phyloP scores from a whole-genome alignment of 1,140 invertebrate genomes.

The Spodoptera frugiperda region DNA sequence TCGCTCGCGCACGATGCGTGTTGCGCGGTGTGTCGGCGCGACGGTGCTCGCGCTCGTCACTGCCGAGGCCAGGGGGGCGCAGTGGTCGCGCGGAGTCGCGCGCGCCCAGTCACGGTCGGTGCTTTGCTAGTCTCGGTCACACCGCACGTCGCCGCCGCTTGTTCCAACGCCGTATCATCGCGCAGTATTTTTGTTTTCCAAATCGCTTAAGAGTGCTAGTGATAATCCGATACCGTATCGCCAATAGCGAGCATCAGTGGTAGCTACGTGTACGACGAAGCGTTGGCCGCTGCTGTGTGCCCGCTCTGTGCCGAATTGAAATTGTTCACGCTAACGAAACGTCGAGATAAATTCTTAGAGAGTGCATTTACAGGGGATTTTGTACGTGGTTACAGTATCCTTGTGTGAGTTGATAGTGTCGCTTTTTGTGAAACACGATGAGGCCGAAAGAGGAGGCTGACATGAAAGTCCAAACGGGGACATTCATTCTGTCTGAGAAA shows the following conservation, averaged over 20 bases:
- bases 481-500: slow-evolving; percentile 86
- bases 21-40: slow-evolving; percentile 48
- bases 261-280: slow-evolving; percentile 64
- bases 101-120: slow-evolving; percentile 63
- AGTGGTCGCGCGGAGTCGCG: slow-evolving; percentile 55
- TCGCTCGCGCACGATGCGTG: slow-evolving; percentile 56
- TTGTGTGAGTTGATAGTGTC: slow-evolving; percentile 67
- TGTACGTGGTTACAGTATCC: slow-evolving; percentile 68
- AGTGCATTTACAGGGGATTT: slow-evolving; percentile 74
- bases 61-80: slow-evolving; percentile 53
- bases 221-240: slow-evolving; percentile 74
- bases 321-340: slow-evolving; percentile 66
- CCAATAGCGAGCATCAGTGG: slow-evolving; percentile 68
- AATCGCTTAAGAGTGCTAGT: slow-evolving; percentile 71
- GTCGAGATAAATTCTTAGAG: slow-evolving; percentile 62
- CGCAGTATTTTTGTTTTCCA: slow-evolving; percentile 56
- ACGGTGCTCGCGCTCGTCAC: slow-evolving; percentile 39
- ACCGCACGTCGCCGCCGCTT: slow-evolving; percentile 39
- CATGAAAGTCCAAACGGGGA: slow-evolving; percentile 78
- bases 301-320: slow-evolving; percentile 69
- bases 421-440: slow-evolving; percentile 64
- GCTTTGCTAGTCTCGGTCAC: slow-evolving; percentile 48
- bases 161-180: slow-evolving; percentile 59
- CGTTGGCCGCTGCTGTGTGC: slow-evolving; percentile 58
- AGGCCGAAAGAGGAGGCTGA: slow-evolving; percentile 83